phyloP scores from a whole-genome alignment of 2,888 invertebrate genomes.

The Zootermopsis nevadensis region DNA sequence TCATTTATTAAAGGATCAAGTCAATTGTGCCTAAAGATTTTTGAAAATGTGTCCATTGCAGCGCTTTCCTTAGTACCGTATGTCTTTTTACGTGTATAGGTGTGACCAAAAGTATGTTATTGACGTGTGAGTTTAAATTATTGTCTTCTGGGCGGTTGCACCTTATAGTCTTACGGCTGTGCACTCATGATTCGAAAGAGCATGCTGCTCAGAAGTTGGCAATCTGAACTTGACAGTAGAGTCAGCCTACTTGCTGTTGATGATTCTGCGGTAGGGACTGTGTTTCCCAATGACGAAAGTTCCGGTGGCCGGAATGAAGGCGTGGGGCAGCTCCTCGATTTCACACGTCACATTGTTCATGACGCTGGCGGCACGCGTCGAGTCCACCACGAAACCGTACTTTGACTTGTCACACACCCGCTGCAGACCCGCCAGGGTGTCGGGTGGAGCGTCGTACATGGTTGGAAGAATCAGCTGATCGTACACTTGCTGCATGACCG shows the following conservation, averaged over 20 bases:
- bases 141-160: no score
- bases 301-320: conserved; percentile 1
- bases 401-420: background rate
- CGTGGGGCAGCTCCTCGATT: background rate
- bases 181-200: no score
- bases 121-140: no score
- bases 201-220: no score
- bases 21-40: no score
- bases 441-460: background rate
- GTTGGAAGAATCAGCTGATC: background rate
- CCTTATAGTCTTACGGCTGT: no score
- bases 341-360: background rate
- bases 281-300: background rate
- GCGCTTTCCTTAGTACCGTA: no score
- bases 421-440: background rate
- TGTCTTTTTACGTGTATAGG: no score
- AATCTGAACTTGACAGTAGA: no score
- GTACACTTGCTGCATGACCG: background rate
- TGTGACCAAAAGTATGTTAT: no score
- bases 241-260: conserved; percentile 25
- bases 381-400: background rate
- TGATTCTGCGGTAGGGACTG: background rate
- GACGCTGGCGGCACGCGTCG: background rate
- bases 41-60: no score
- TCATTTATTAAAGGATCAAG: no score